Evolutionary conservation across 2,113 vertebrate species (phyloP).

Genomic region (Bos indicus): DNA sequence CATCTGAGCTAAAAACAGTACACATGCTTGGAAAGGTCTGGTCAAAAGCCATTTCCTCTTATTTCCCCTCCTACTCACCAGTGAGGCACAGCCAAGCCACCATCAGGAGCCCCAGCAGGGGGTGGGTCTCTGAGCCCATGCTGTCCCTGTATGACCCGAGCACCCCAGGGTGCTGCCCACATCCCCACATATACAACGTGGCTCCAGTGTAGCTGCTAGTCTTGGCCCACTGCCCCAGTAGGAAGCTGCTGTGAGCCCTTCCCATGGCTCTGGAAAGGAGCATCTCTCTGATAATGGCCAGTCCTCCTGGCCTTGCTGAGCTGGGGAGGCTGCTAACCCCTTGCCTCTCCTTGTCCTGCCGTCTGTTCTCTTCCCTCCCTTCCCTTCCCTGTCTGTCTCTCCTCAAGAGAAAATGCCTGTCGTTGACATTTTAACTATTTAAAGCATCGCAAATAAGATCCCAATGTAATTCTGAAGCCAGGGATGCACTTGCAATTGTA

Average conservation of each 20-base stretch:
- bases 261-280: neutral
- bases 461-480: neutral
- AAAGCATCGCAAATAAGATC: conserved; percentile 10
- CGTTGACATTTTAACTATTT: neutral
- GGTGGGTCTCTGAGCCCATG: neutral
- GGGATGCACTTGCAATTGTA: conserved; percentile 36
- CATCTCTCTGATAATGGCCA: neutral
- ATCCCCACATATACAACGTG: neutral
- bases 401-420: conserved; percentile 15
- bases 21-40: neutral
- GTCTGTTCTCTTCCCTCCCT: neutral
- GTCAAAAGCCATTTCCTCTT: conserved; percentile 27
- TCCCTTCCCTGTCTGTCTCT: neutral
- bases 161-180: neutral
- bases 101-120: neutral
- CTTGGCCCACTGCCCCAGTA: neutral
- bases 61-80: neutral
- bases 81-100: neutral
- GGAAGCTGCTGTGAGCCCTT: neutral
- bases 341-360: neutral
- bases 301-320: neutral
- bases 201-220: neutral
- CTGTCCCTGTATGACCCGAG: neutral
- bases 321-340: neutral
- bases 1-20: neutral